Evolutionary conservation across 2,888 invertebrate species (phyloP).

Genomic region (Sympetrum striolatum): DNA sequence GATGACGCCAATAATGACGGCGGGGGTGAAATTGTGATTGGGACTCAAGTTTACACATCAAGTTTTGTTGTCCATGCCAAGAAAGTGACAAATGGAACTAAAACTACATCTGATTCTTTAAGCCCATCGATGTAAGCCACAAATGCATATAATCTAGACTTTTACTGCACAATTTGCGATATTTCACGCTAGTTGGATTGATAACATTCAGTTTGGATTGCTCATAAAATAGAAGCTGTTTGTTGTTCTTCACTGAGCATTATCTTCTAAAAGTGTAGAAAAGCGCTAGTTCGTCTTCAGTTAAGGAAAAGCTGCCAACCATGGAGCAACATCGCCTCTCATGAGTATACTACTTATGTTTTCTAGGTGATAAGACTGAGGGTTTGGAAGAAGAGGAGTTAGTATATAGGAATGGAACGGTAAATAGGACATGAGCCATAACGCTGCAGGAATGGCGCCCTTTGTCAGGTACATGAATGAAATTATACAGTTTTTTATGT

Average conservation of each 20-base stretch:
- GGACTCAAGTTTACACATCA: conserved; percentile 20
- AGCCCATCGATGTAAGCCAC: conserved; percentile 23
- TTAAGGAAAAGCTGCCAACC: background rate
- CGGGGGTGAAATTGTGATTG: conserved; percentile 19
- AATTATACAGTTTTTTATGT: background rate
- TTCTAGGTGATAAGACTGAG: conserved; percentile 15
- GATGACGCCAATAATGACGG: conserved; percentile 16
- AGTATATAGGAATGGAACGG: conserved; percentile 48
- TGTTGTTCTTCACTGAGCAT: background rate
- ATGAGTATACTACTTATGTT: background rate
- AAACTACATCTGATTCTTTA: conserved; percentile 14
- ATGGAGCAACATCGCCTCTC: background rate
- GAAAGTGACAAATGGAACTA: conserved; percentile 40
- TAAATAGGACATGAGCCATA: conserved; percentile 71
- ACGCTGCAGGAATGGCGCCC: conserved; percentile 81
- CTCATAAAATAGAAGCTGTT: background rate
- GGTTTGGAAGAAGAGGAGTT: conserved; percentile 35
- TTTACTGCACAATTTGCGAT: background rate
- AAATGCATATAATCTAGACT: background rate
- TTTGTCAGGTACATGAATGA: conserved; percentile 59
- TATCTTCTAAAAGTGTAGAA: background rate
- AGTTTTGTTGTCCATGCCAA: conserved; percentile 41
- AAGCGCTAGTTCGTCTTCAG: background rate
- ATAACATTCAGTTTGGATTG: background rate
- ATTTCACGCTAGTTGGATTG: background rate